Evolutionary conservation across 2,797 vertebrate species (phyloP).

Genomic region (Bradypus variegatus): DNA sequence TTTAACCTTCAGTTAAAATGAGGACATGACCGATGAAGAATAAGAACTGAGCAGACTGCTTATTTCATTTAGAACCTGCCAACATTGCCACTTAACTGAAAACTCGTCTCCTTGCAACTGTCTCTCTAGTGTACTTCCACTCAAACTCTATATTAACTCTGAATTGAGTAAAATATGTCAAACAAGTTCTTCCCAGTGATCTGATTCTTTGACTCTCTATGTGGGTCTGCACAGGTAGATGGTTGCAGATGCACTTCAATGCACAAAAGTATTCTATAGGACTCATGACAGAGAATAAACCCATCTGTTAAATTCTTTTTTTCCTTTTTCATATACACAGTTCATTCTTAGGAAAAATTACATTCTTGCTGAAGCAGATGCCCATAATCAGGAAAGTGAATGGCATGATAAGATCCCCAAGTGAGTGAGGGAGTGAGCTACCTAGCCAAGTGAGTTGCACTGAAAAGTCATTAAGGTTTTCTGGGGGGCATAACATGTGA

Average conservation of each 20-base stretch:
- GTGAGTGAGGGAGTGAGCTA: neutral
- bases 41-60: neutral
- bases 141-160: neutral
- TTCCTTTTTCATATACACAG: neutral
- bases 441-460: neutral
- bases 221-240: neutral
- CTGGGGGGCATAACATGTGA: no score
- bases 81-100: neutral
- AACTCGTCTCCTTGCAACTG: neutral
- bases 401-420: no score
- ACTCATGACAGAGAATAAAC: neutral
- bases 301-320: neutral
- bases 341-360: neutral
- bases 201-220: neutral
- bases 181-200: neutral
- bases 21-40: neutral
- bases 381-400: no score
- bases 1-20: neutral
- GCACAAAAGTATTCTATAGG: neutral
- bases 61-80: neutral
- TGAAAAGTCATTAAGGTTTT: neutral
- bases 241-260: no score
- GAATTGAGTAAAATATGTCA: neutral
- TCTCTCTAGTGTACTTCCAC: neutral
- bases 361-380: neutral